Percentiles rank a stretch among this genome's conserved stretches.
phyloP scores from a whole-genome alignment of 2,797 vertebrate genomes.

The Helicolenus hilgendorfi region DNA sequence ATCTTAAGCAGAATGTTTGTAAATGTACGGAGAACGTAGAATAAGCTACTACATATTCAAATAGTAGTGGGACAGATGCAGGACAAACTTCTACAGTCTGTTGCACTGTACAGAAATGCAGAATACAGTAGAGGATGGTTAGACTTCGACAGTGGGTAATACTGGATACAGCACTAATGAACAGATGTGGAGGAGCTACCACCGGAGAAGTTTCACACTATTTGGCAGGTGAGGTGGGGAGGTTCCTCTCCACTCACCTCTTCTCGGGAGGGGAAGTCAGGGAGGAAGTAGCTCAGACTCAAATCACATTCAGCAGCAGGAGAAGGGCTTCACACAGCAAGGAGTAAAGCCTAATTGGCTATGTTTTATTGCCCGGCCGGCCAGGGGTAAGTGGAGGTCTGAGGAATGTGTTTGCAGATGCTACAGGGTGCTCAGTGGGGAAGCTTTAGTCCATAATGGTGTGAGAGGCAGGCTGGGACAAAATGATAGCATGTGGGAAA shows the following conservation, averaged over 20 bases:
- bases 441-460: conserved; percentile 59
- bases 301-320: conserved; percentile 73
- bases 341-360: conserved; percentile 76
- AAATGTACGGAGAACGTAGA: no score
- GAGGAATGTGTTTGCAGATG: conserved; percentile 78
- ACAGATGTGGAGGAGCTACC: not conserved
- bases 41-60: not conserved
- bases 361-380: conserved; percentile 74
- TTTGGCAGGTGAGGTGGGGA: conserved; percentile 26
- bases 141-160: not conserved
- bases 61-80: not conserved
- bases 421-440: conserved; percentile 62
- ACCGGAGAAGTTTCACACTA: not conserved
- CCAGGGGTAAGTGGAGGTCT: conserved; percentile 71
- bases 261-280: conserved; percentile 46
- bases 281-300: conserved; percentile 75
- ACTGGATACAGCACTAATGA: not conserved
- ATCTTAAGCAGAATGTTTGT: no score
- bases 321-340: conserved; percentile 69
- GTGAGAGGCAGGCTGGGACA: conserved; percentile 44
- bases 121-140: not conserved
- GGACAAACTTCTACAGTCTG: not conserved
- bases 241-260: conserved; percentile 38
- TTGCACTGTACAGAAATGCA: not conserved
- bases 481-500: conserved; percentile 53